Percentiles rank a stretch among this genome's conserved stretches.
phyloP scores from a whole-genome alignment of 2,797 vertebrate genomes.

The Cynopterus sphinx region DNA sequence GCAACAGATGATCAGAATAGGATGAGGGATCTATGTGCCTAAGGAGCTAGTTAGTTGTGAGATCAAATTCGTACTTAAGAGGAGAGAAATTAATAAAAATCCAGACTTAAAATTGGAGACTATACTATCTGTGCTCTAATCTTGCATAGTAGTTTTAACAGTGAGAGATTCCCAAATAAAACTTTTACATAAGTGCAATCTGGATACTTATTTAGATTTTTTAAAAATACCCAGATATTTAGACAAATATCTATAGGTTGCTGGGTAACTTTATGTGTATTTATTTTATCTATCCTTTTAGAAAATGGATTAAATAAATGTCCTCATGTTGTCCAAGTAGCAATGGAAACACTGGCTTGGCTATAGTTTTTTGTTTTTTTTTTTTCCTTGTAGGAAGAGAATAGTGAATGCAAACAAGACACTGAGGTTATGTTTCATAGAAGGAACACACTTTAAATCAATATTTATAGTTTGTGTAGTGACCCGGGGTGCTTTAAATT shows the following conservation, averaged over 20 bases:
- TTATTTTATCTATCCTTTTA: neutral
- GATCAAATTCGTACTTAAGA: constrained; percentile 38
- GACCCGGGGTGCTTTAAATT: constrained; percentile 22
- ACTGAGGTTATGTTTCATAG: neutral
- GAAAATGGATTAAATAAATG: neutral
- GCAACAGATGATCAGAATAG: neutral
- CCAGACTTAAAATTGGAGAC: neutral
- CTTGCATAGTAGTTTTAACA: neutral
- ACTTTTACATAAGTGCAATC: neutral
- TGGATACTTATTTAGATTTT: neutral
- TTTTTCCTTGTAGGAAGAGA: neutral
- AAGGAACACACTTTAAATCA: constrained; percentile 24
- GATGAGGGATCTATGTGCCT: neutral
- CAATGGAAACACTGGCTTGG: neutral
- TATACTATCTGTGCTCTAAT: neutral
- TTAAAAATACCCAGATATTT: neutral
- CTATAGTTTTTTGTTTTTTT: neutral
- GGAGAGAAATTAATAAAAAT: neutral
- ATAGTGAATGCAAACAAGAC: neutral
- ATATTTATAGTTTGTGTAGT: constrained; percentile 32
- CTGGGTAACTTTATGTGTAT: neutral
- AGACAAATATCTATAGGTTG: neutral
- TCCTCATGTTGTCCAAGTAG: neutral
- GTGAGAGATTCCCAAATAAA: neutral
- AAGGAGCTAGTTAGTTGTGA: neutral